Conservation (phyloP, 2,113 vertebrate genomes). For the Oreotrochilus melanogaster region DNA sequence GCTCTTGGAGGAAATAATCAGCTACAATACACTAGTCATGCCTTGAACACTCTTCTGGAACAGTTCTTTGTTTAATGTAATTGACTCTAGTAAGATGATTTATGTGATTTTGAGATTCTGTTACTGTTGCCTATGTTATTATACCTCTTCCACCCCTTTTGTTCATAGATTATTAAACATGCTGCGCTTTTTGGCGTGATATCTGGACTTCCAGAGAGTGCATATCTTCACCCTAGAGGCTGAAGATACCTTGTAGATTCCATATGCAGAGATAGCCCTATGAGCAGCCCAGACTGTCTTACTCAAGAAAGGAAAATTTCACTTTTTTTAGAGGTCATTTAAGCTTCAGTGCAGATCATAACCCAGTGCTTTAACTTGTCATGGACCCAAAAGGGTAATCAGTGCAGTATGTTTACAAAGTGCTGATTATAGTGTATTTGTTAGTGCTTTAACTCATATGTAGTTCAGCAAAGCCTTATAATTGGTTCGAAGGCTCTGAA, state of each 20-base stretch:
- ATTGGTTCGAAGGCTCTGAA: background rate
- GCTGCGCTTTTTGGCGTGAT: background rate
- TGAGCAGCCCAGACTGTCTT: background rate
- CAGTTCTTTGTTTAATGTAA: background rate
- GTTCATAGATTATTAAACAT: background rate
- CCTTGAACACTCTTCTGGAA: background rate
- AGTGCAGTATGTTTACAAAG: background rate
- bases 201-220: background rate
- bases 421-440: background rate
- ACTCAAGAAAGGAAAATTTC: background rate
- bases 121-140: background rate
- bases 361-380: background rate
- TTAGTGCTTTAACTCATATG: slow-evolving; percentile 8
- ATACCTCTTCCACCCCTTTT: background rate
- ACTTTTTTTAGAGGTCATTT: background rate
- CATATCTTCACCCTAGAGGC: background rate
- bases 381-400: background rate
- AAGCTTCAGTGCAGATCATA: background rate
- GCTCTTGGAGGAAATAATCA: background rate
- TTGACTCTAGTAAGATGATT: background rate
- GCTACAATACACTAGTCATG: background rate
- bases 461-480: background rate
- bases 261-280: background rate
- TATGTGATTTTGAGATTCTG: background rate
- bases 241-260: background rate